Conservation (phyloP, 2,888 invertebrate genomes). For the Lumbricus terrestris region DNA sequence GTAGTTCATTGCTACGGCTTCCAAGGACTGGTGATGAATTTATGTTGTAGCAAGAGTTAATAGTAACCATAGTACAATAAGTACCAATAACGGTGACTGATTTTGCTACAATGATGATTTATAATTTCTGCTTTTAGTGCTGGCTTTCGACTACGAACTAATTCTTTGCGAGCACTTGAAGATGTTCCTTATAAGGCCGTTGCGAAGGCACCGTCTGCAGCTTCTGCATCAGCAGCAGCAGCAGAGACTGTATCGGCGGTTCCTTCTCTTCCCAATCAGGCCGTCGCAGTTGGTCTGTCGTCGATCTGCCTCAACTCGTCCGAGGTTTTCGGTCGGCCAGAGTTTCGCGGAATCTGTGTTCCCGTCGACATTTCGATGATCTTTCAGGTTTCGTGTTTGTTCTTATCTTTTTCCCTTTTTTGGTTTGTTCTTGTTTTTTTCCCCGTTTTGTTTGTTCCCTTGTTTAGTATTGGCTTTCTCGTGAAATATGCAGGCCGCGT, state of each 20-base stretch:
- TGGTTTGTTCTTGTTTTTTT: not conserved
- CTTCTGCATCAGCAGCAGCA: no score
- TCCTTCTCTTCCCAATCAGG: not conserved
- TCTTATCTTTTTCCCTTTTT: conserved; percentile 19
- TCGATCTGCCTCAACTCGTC: conserved; percentile 8
- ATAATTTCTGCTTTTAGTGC: not conserved
- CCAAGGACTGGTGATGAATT: no score
- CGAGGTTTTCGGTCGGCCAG: conserved; percentile 24
- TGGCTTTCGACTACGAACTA: conserved; percentile 5
- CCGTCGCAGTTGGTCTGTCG: not conserved
- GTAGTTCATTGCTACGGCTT: no score
- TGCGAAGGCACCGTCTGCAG: not conserved
- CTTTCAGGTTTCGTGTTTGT: conserved; percentile 50
- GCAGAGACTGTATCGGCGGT: not conserved
- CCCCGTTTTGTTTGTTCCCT: no score
- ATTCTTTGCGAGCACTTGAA: not conserved
- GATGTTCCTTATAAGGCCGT: not conserved
- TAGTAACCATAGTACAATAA: no score
- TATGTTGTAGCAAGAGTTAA: no score
- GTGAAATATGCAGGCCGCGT: no score
- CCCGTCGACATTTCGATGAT: conserved; percentile 70
- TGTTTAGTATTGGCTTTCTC: no score
- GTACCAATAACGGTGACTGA: not conserved
- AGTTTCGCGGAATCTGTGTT: conserved; percentile 70
- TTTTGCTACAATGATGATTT: not conserved